These are phyloP conservation scores for Diacarnus erythraeanus DNA, from an alignment of 37 sponge, comb jelly and placozoan species.

Conservation along the genomic window DNA sequence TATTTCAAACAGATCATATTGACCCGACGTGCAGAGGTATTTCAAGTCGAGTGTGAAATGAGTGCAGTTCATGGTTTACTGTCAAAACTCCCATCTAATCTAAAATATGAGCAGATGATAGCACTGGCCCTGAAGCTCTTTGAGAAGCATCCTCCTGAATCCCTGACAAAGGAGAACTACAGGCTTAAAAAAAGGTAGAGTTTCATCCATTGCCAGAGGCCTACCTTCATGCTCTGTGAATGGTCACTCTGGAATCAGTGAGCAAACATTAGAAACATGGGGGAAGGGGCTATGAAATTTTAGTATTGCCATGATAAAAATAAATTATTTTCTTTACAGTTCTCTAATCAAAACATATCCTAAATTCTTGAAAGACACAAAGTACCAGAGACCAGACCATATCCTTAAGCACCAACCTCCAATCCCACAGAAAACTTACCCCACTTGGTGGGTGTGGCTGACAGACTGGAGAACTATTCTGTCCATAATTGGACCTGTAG, in stretches of 20 bases:
- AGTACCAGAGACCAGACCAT: conserved; percentile 39
- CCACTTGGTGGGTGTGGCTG: conserved; percentile 8
- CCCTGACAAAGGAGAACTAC: conserved; percentile 18
- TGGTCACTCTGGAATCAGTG: too few relatives aligned
- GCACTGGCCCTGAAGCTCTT: conserved; percentile 33
- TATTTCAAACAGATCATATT: conserved; percentile 57
- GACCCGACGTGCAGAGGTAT: conserved; percentile 51
- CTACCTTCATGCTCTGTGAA: neutral
- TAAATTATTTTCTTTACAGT: conserved; percentile 11
- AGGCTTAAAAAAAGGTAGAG: conserved; percentile 30
- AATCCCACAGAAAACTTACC: neutral
- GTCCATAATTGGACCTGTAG: conserved; percentile 22
- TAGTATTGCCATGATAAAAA: neutral
- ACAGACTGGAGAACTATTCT: neutral
- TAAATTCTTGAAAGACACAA: conserved; percentile 32
- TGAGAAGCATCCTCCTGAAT: conserved; percentile 46
- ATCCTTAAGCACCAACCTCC: conserved; percentile 28
- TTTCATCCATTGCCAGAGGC: neutral
- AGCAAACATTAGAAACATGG: neutral
- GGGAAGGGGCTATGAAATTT: too few relatives aligned
- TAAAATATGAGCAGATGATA: conserved; percentile 60
- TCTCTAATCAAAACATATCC: conserved; percentile 29
- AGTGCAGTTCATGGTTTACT: conserved; percentile 75
- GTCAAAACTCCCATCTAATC: conserved; percentile 42
- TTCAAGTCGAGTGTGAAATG: conserved; percentile 84